Conservation (phyloP, 2,113 vertebrate species). For the Tursiops truncatus region DNA sequence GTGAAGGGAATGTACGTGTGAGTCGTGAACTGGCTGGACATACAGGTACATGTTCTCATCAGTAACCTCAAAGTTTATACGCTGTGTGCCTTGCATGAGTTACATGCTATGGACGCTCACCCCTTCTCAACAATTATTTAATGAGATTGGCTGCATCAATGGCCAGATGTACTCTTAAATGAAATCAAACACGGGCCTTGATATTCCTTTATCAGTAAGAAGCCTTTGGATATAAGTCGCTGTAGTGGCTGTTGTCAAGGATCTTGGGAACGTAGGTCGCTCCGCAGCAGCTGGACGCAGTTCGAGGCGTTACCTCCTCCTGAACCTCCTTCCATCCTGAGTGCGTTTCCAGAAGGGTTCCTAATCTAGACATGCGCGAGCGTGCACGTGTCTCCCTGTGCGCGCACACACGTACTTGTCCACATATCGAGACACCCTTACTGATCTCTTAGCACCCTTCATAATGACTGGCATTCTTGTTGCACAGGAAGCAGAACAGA, state of each 20-base stretch:
- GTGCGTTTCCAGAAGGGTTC: not conserved
- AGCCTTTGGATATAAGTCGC: not conserved
- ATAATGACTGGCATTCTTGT: not conserved
- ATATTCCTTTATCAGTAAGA: not conserved
- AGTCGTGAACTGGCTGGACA: constrained; percentile 98
- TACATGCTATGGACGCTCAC: rapidly evolving
- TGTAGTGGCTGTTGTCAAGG: not conserved
- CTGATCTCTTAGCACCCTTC: too few relatives aligned
- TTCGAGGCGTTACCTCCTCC: rapidly evolving
- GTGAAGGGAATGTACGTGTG: constrained; percentile 98
- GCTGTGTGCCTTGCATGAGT: rapidly evolving
- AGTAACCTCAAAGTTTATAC: rapidly evolving
- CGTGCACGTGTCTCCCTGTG: too few relatives aligned
- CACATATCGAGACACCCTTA: not conserved
- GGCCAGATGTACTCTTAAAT: not conserved
- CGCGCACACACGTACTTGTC: not conserved
- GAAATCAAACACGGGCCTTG: not conserved
- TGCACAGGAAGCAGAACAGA: not conserved
- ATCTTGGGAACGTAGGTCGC: too few relatives aligned
- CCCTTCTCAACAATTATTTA: too few relatives aligned
- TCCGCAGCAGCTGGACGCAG: rapidly evolving
- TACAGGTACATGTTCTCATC: constrained; percentile 87
- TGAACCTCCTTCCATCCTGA: not conserved
- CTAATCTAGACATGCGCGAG: rapidly evolving
- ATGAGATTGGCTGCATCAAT: not conserved